Percentiles rank a stretch among this genome's conserved stretches.
Evolutionary conservation across 2,113 vertebrate genomes (phyloP).

Genomic region (Rhipidura dahli): DNA sequence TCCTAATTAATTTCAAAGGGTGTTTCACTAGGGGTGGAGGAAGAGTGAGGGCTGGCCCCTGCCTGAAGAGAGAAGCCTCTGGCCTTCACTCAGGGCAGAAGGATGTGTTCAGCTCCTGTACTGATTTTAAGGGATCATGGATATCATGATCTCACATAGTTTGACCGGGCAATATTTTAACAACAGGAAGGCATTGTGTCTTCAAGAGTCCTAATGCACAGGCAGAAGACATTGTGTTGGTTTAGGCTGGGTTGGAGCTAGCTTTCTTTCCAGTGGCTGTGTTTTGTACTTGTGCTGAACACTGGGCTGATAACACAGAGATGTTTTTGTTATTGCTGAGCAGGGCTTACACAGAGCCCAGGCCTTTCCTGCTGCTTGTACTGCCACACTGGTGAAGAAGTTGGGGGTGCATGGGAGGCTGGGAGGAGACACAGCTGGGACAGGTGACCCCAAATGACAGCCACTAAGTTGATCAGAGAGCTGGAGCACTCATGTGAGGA

Average conservation of each 20-base stretch:
- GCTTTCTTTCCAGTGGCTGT: not conserved
- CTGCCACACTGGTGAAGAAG: accelerated
- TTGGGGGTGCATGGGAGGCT: not conserved
- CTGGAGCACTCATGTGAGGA: no score
- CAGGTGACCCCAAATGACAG: not conserved
- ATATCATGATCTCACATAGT: constrained; percentile 51
- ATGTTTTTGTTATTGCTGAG: not conserved
- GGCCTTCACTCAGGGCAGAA: not conserved
- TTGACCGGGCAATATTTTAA: constrained; percentile 2
- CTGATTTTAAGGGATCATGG: not conserved
- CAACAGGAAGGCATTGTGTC: not conserved
- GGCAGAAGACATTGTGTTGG: not conserved
- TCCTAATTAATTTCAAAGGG: not conserved
- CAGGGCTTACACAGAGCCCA: not conserved
- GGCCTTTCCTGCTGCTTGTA: not conserved
- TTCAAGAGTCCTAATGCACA: not conserved
- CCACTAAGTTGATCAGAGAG: not conserved
- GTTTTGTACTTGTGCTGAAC: not conserved
- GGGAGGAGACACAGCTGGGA: not conserved
- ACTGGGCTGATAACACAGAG: not conserved
- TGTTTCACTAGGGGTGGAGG: not conserved
- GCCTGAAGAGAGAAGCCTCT: not conserved
- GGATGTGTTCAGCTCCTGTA: not conserved
- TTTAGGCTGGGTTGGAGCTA: not conserved
- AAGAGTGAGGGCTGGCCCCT: not conserved